Percentiles rank a stretch among this genome's conserved stretches.
Evolutionary conservation across 2,888 invertebrate genomes (phyloP).

Genomic region (Eledone cirrhosa): DNA sequence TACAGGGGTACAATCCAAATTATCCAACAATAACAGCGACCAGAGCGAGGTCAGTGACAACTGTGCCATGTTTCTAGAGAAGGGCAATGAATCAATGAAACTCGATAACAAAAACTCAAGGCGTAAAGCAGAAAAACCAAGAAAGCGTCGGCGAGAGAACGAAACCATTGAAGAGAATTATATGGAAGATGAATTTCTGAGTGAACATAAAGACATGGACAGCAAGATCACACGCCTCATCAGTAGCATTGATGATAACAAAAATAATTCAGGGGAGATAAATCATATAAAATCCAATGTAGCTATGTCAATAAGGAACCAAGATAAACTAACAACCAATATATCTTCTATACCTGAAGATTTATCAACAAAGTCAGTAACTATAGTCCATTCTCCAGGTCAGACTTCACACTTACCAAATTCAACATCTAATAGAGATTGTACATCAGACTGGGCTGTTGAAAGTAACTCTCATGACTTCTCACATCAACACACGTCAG

Average conservation of each 20-base stretch:
- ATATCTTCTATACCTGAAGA: constrained; percentile 44
- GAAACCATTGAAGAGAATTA: constrained; percentile 34
- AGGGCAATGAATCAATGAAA: constrained; percentile 8
- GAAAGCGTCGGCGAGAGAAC: constrained; percentile 56
- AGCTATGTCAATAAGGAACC: background rate
- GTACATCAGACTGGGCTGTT: background rate
- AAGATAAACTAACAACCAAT: constrained; percentile 6
- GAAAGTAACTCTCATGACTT: constrained; percentile 10
- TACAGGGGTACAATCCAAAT: background rate
- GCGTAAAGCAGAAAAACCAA: constrained; percentile 63
- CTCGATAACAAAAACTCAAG: constrained; percentile 59
- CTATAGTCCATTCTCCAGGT: constrained; percentile 27
- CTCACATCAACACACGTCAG: constrained; percentile 69
- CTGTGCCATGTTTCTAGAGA: background rate
- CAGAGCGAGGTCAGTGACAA: background rate
- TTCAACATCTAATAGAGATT: background rate
- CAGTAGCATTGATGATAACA: constrained; percentile 18
- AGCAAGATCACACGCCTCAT: constrained; percentile 11
- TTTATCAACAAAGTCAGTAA: constrained; percentile 38
- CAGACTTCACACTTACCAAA: constrained; percentile 12
- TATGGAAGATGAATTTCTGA: constrained; percentile 2
- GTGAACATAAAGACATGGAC: constrained; percentile 5
- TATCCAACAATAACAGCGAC: background rate
- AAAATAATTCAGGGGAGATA: background rate
- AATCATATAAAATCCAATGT: background rate